Evolutionary conservation across 2,888 invertebrate species (phyloP), one percentile per base, ranked within the genome.

Genomic region (Siphlonurus alternatus): DNA sequence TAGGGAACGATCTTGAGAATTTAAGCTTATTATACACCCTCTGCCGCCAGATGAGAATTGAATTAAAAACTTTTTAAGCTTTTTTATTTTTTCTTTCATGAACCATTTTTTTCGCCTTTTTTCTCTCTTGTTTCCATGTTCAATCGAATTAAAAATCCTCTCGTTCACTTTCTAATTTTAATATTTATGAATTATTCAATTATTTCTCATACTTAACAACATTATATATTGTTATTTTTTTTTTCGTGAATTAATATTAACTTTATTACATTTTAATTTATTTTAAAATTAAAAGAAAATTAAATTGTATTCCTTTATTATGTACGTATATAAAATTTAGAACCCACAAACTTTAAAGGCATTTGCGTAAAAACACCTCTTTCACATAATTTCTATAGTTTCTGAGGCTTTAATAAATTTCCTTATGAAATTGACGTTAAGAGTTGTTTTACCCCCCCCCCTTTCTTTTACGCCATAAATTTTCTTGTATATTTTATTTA

Each of bases 21-120:
- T 56, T 56, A 56, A 56, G 56, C 56, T 56, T 56, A 56, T 56
- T 56, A 56, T 22, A 56, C 56, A 56, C 56, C 56, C 56, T 56
- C 22, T 56, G 56, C 56, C 38, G 38, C 38, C 38, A 38, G 38
- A 38, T 38, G 38, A 38, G 38, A 56, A 56, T 56, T 56, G 56
- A 56, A 56, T 56, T 56, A 56, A 56, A 56, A 56, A 56, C 19
- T 56, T 56, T 56, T n/a, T 22, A n/a, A n/a, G n/a, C 7, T 22
- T 38, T n/a, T 22, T 10, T 56, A 7, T 20, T 20, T 22, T 56
- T 56, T 56, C 56, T 56, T 20, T 56, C 56, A 56, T 38, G 15
- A 38, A 38, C 38, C 15, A 10, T 22, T 56, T 56, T 56, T 56
- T 56, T 10, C 20, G 5, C 15, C 20, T 56, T 56, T 56, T 56